These are phyloP conservation scores for Tachycineta bicolor DNA, from an alignment of 2,113 vertebrate species.

Conservation along the genomic window DNA sequence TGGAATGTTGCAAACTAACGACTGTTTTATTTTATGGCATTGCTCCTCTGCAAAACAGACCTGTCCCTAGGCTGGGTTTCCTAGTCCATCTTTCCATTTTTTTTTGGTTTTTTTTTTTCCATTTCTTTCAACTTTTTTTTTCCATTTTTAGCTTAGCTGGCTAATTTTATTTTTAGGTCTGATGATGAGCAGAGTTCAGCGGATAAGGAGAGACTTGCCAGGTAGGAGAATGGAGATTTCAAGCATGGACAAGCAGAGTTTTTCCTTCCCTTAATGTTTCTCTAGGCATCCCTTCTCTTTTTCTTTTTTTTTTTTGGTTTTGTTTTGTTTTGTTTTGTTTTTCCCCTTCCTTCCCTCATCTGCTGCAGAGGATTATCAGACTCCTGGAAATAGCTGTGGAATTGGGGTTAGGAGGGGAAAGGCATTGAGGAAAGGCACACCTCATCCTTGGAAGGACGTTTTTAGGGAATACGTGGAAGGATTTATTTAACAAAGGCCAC, in stretches of 20 bases:
- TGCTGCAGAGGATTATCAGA: slow-evolving; percentile 43
- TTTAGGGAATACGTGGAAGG: neutral
- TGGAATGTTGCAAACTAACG: neutral
- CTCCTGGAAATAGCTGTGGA: slow-evolving; percentile 11
- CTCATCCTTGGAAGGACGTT: neutral
- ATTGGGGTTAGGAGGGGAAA: neutral
- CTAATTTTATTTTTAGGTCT: slow-evolving; percentile 90
- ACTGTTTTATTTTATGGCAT: neutral
- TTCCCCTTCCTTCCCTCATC: neutral
- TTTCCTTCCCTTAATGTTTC: slow-evolving; percentile 34
- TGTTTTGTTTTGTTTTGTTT: no score
- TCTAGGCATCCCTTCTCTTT: slow-evolving; percentile 35
- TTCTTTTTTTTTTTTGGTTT: neutral
- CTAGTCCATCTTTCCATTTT: neutral
- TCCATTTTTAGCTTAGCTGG: slow-evolving; percentile 81
- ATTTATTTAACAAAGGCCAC: neutral
- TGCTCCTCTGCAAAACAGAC: neutral
- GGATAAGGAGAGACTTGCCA: slow-evolving; percentile 93
- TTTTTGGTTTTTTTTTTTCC: neutral
- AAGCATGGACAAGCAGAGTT: slow-evolving; percentile 73
- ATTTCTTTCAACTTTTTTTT: slow-evolving; percentile 42
- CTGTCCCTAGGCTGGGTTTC: neutral
- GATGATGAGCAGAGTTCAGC: slow-evolving; percentile 91
- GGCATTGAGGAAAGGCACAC: neutral
- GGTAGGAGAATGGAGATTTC: slow-evolving; percentile 80